These are phyloP conservation scores for Parotocinclus haroldoi DNA, from an alignment of 2,797 vertebrate species.

Conservation along the genomic window DNA sequence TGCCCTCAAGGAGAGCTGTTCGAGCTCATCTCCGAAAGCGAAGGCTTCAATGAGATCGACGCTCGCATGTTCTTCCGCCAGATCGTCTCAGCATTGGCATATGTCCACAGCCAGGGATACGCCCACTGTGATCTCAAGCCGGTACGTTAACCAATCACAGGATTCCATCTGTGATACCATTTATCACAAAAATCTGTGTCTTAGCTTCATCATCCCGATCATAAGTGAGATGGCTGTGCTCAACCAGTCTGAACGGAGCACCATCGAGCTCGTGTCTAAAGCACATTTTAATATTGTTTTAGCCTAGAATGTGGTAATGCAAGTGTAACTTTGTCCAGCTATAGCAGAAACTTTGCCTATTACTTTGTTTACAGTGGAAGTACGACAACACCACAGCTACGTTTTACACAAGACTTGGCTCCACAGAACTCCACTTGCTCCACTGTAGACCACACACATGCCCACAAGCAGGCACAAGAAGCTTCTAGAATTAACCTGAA, in stretches of 20 bases:
- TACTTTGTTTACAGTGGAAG: constrained; percentile 74
- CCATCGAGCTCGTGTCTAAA: constrained; percentile 78
- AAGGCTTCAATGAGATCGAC: constrained; percentile 87
- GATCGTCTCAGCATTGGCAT: constrained; percentile 89
- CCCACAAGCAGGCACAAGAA: too few relatives aligned
- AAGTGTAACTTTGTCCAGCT: neutral
- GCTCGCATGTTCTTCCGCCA: constrained; percentile 88
- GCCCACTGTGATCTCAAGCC: constrained; percentile 95
- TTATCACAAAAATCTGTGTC: neutral
- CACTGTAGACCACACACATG: too few relatives aligned
- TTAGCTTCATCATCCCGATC: constrained; percentile 83
- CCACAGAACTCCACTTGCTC: too few relatives aligned
- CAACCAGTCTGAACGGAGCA: constrained; percentile 75
- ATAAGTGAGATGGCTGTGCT: constrained; percentile 86
- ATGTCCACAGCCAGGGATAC: constrained; percentile 89
- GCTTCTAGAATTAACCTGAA: too few relatives aligned
- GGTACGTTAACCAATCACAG: constrained; percentile 62
- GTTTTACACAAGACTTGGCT: too few relatives aligned
- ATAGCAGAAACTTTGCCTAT: neutral
- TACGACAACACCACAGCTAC: constrained; percentile 88
- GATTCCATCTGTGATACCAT: constrained; percentile 9
- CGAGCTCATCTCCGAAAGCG: constrained; percentile 91
- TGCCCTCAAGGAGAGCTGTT: constrained; percentile 94
- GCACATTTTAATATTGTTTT: constrained; percentile 56
- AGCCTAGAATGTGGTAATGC: constrained; percentile 42